Evolutionary conservation across 1,140 invertebrate species (phyloP).

Genomic region (Helicoverpa armigera): DNA sequence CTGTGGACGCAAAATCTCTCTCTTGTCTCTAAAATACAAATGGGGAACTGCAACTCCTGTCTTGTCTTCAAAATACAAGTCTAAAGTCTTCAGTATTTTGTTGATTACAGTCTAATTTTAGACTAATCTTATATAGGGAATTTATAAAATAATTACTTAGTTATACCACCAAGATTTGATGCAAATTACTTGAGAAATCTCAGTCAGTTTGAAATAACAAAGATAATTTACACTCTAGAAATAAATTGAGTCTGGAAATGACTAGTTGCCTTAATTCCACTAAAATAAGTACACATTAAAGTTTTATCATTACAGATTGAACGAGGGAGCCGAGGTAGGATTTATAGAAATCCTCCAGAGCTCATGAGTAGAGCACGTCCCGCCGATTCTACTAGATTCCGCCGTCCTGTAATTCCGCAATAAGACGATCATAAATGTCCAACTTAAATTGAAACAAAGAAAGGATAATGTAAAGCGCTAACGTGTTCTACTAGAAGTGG

Average conservation of each 20-base stretch:
- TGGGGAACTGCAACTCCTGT: slow-evolving; percentile 13
- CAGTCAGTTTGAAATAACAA: slow-evolving; percentile 32
- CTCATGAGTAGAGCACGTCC: slow-evolving; percentile 43
- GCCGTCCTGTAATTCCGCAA: slow-evolving; percentile 44
- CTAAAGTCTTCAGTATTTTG: too few relatives aligned
- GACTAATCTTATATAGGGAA: too few relatives aligned
- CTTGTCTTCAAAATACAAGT: background rate
- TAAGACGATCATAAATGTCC: slow-evolving; percentile 51
- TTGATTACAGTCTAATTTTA: too few relatives aligned
- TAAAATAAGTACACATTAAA: slow-evolving; percentile 48
- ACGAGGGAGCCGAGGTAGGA: slow-evolving; percentile 46
- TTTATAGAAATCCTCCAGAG: slow-evolving; percentile 50
- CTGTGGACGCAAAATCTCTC: slow-evolving; percentile 64
- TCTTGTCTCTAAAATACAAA: slow-evolving; percentile 59
- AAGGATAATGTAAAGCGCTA: slow-evolving; percentile 42
- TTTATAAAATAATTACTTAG: background rate
- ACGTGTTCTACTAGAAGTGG: slow-evolving; percentile 2
- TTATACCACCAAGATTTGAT: background rate
- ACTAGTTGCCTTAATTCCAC: slow-evolving; percentile 25
- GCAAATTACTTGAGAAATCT: slow-evolving; percentile 16
- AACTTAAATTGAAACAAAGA: slow-evolving; percentile 50
- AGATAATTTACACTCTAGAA: slow-evolving; percentile 11
- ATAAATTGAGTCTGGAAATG: slow-evolving; percentile 19
- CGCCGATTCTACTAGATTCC: slow-evolving; percentile 44
- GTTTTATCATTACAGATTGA: slow-evolving; percentile 57